These are phyloP conservation scores for Drosophila busckii DNA, from an alignment of 1,140 invertebrate species.

Conservation along the genomic window DNA sequence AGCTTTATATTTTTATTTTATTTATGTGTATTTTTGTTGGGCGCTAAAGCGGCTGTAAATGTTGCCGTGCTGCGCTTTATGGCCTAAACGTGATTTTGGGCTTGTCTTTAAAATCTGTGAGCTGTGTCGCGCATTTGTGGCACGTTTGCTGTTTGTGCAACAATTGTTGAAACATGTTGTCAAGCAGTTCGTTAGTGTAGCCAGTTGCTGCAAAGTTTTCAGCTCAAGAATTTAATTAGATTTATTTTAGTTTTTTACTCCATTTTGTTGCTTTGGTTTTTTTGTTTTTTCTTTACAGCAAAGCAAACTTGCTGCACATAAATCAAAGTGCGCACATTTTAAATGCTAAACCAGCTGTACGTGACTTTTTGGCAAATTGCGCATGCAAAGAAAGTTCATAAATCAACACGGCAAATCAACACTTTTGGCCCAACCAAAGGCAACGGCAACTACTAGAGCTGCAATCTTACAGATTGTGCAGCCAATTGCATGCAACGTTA, in stretches of 20 bases:
- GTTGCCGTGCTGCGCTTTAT: slow-evolving; percentile 38
- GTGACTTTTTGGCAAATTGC: slow-evolving; percentile 10
- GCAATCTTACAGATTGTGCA: slow-evolving; percentile 58
- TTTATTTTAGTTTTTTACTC: background rate
- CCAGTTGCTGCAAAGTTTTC: slow-evolving; percentile 27
- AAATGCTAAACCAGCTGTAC: slow-evolving; percentile 16
- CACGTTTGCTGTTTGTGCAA: slow-evolving; percentile 71
- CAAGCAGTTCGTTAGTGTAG: slow-evolving; percentile 65
- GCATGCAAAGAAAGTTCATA: slow-evolving; percentile 38
- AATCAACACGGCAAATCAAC: slow-evolving; percentile 49
- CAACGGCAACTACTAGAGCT: too few species aligned
- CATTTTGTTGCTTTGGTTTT: background rate
- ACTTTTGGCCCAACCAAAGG: slow-evolving; percentile 41
- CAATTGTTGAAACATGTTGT: slow-evolving; percentile 75
- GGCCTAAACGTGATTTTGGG: slow-evolving; percentile 64
- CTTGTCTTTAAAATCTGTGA: slow-evolving; percentile 56
- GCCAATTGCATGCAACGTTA: slow-evolving; percentile 8
- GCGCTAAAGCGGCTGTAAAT: slow-evolving; percentile 22
- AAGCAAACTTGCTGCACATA: too few species aligned
- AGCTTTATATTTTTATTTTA: too few species aligned
- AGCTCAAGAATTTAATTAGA: background rate
- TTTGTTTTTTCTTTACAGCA: too few species aligned
- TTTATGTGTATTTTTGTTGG: background rate
- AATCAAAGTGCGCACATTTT: too few species aligned
- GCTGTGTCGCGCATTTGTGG: slow-evolving; percentile 31